Evolutionary conservation across 1,140 invertebrate species (phyloP).

Genomic region (Drosophila tsacasi): DNA sequence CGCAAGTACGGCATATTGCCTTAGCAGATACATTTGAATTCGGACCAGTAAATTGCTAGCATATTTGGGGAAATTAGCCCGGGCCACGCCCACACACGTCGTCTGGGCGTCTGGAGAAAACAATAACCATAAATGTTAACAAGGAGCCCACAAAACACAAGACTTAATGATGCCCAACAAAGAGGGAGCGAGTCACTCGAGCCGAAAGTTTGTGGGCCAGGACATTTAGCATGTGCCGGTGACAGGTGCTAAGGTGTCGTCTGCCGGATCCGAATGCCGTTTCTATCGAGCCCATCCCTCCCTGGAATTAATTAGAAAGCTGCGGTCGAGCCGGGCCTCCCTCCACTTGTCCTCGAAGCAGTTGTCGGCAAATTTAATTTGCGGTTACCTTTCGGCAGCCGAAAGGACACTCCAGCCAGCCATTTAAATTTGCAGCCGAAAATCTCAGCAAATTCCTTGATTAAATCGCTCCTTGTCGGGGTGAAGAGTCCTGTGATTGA

Average conservation of each 20-base stretch:
- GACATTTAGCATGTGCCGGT: slow-evolving; percentile 45
- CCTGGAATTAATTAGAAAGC: slow-evolving; percentile 72
- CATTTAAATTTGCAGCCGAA: slow-evolving; percentile 54
- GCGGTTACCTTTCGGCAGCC: slow-evolving; percentile 49
- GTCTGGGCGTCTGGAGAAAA: slow-evolving; percentile 35
- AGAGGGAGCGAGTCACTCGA: slow-evolving; percentile 37
- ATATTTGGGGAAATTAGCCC: slow-evolving; percentile 51
- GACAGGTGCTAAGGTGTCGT: slow-evolving; percentile 76
- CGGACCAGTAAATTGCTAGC: slow-evolving; percentile 49
- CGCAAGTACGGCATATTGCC: slow-evolving; percentile 3
- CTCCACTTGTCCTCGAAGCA: slow-evolving; percentile 36
- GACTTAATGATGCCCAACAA: slow-evolving; percentile 77
- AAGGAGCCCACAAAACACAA: slow-evolving; percentile 60
- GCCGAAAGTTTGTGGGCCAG: slow-evolving; percentile 29
- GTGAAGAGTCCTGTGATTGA: slow-evolving; percentile 63
- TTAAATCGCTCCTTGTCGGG: slow-evolving; percentile 57
- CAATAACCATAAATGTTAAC: slow-evolving; percentile 82
- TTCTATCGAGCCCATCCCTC: slow-evolving; percentile 21
- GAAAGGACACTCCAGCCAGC: slow-evolving; percentile 2
- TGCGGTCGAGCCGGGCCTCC: slow-evolving; percentile 48
- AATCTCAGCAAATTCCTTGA: slow-evolving; percentile 62
- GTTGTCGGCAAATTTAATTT: slow-evolving; percentile 76
- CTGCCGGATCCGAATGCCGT: slow-evolving; percentile 42
- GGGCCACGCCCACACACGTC: slow-evolving; percentile 48
- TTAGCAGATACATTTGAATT: slow-evolving; percentile 21